Base-by-base conservation (phyloP, 2,113 vertebrate genomes). In the Redunca redunca region DNA sequence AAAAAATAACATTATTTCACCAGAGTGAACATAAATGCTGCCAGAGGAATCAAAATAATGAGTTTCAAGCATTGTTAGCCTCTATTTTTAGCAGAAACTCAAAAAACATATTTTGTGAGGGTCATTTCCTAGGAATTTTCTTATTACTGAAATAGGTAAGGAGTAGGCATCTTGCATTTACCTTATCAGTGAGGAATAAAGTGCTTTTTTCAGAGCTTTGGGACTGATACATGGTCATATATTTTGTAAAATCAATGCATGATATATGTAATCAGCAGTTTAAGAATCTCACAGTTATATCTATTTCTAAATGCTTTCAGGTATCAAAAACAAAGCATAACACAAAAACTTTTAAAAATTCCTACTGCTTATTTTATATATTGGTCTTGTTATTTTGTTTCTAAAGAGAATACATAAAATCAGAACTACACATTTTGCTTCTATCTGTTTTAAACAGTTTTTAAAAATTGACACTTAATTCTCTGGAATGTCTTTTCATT, bases 11-110 rank as follows among this genome's bases (percentile, higher is more conserved):
- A 74, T 91, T 88, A 36, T 91, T 97, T 96, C 7, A 26, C 30
- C n/a, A 46, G n/a, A 78, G 10, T 84, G 25, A 90, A 21, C 40
- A 96, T 67, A 95, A 89, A 84, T 94, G 17, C 46, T 71, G 30
- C 9, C 80, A 89, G 14, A 21, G 2, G 53, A 85, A 88, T 81
- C 30, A 94, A 85, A 94, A 94, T 55, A 98, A 96, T 84, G 26
- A 77, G 43, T 94, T 57, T 64, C 25, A 88, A 92, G 25, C 11
- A 74, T 64, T 64, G 17, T 67, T 85, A 84, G 9, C 50, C 1
- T 92, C 30, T 91, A 90, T 48, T 96, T 96, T 81, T 96, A 95
- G n/a, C 23, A 90, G 21, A 91, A 4, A 88, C 50, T 84, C 2
- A 36, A n/a, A 90, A 90, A 60, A 15, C 5, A 43, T 36, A 50